Evolutionary conservation across 23 tunicate species (phyloP).

Genomic region (Clavelina lepadiformis): DNA sequence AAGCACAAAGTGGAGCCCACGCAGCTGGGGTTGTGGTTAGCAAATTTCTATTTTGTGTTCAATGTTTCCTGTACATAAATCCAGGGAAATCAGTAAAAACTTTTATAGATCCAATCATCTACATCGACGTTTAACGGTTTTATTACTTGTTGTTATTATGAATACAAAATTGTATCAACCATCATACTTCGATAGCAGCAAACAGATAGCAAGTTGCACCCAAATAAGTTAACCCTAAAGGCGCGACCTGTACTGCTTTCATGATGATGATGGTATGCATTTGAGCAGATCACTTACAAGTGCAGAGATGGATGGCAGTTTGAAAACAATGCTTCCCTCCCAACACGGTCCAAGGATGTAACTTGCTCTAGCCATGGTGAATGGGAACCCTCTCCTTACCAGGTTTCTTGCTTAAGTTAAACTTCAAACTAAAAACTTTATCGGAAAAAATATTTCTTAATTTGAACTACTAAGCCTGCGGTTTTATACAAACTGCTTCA

Average conservation of each 20-base stretch:
- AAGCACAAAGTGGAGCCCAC: constrained; percentile 11
- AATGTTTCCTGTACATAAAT: too few relatives aligned
- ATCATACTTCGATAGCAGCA: neutral
- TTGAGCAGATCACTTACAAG: constrained; percentile 43
- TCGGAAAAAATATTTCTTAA: neutral
- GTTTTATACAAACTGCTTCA: neutral
- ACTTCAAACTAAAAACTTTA: neutral
- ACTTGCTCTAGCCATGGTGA: constrained; percentile 21
- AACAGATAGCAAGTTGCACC: neutral
- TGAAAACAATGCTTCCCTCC: neutral
- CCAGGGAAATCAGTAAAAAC: too few relatives aligned
- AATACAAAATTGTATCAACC: neutral
- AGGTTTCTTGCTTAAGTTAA: too few relatives aligned
- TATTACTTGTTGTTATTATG: neutral
- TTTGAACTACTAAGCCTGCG: neutral
- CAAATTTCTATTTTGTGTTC: too few relatives aligned
- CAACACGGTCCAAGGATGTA: constrained; percentile 4
- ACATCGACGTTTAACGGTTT: neutral
- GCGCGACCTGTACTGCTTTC: too few relatives aligned
- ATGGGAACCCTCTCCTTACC: constrained; percentile 34
- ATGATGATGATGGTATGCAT: too few relatives aligned
- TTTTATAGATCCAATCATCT: too few relatives aligned
- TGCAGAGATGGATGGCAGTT: constrained; percentile 30
- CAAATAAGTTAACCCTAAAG: too few relatives aligned
- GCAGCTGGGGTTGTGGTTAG: constrained; percentile 11